These are phyloP conservation scores for Anthopleura sola DNA, from an alignment of 64 coral and sea anemone genomes.

Conservation along the genomic window DNA sequence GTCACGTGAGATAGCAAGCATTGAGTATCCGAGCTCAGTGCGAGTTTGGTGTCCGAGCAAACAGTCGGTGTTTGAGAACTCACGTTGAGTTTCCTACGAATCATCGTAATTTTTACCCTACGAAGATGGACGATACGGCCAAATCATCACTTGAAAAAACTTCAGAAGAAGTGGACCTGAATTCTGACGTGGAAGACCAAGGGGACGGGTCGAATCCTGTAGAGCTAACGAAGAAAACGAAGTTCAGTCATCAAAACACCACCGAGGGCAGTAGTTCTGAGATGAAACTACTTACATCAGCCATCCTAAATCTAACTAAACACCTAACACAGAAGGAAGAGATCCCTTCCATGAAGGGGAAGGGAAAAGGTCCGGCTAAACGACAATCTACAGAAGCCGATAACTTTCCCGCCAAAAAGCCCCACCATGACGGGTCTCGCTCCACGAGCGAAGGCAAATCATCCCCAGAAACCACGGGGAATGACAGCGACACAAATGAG, in stretches of 20 bases:
- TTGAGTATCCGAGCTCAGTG: slow-evolving; percentile 1
- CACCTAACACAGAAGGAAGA: background rate
- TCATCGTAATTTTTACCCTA: background rate
- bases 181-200: background rate
- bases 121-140: background rate
- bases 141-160: background rate
- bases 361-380: background rate
- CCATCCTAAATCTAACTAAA: background rate
- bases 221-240: background rate
- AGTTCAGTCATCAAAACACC: background rate
- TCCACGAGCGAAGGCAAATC: background rate
- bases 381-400: background rate
- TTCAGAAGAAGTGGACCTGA: background rate
- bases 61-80: background rate
- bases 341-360: background rate
- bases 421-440: background rate
- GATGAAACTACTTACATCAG: background rate
- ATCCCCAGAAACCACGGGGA: background rate
- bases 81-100: background rate
- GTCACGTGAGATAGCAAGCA: background rate
- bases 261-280: slow-evolving; percentile 3
- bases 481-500: background rate
- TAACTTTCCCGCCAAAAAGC: background rate
- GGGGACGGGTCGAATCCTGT: background rate
- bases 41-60: background rate